These are phyloP conservation scores for Mizuhopecten yessoensis DNA, from an alignment of 1,140 invertebrate genomes.

Conservation along the genomic window DNA sequence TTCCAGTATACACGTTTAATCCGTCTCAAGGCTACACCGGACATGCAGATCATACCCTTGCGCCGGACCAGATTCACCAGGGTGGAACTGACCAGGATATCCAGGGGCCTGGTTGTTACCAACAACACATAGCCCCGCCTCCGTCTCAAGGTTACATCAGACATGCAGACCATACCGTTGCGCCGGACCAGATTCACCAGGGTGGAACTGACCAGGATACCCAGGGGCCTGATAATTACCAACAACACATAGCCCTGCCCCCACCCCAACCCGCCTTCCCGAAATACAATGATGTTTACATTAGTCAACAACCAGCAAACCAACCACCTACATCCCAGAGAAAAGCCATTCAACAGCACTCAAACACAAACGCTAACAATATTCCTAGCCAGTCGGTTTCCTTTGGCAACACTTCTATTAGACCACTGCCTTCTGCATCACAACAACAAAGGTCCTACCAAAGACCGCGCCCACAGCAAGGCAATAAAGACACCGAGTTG, in stretches of 20 bases:
- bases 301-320: background rate
- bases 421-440: background rate
- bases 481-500: background rate
- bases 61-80: background rate
- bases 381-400: background rate
- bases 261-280: background rate
- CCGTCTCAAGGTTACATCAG: background rate
- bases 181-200: background rate
- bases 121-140: background rate
- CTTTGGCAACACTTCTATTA: background rate
- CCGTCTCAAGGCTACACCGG: background rate
- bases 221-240: background rate
- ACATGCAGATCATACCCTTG: too few relatives aligned
- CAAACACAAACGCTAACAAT: background rate
- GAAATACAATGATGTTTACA: background rate
- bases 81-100: background rate
- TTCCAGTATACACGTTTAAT: background rate
- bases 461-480: background rate
- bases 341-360: conserved; percentile 80
- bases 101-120: background rate
- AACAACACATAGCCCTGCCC: background rate
- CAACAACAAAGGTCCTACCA: background rate
- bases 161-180: too few relatives aligned
- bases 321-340: too few relatives aligned
- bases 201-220: background rate